Evolutionary conservation across 2,113 vertebrate genomes (phyloP).

Genomic region (Trematomus loennbergii): DNA sequence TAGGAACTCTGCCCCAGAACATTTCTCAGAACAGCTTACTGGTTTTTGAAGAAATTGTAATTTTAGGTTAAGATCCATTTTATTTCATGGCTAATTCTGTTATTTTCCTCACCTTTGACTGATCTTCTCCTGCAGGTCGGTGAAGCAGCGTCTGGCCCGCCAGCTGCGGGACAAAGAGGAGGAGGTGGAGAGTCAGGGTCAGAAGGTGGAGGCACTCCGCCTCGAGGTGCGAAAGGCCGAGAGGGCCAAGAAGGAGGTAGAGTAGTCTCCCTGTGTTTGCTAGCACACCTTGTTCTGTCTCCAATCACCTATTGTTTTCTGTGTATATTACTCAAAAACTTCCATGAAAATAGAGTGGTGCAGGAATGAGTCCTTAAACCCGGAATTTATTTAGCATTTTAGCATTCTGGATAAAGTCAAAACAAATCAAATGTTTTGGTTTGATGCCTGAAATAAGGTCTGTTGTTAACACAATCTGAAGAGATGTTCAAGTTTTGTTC

Average conservation of each 20-base stretch:
- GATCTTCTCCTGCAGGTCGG: constrained; percentile 68
- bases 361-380: too few relatives aligned
- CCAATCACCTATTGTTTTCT: neutral
- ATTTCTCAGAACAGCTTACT: neutral
- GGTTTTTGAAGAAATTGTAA: too few relatives aligned
- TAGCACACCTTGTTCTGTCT: constrained; percentile 33
- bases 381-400: too few relatives aligned
- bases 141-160: constrained; percentile 93
- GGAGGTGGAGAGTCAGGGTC: constrained; percentile 93
- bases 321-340: neutral
- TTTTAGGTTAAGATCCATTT: too few relatives aligned
- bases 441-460: too few relatives aligned
- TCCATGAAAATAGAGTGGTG: neutral
- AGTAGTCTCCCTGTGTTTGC: constrained; percentile 76
- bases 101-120: neutral
- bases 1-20: constrained; percentile 54
- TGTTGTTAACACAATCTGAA: too few relatives aligned
- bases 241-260: constrained; percentile 97
- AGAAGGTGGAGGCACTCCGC: constrained; percentile 93
- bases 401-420: too few relatives aligned
- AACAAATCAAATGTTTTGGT: too few relatives aligned
- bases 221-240: constrained; percentile 97
- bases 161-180: constrained; percentile 98
- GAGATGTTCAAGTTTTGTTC: too few relatives aligned
- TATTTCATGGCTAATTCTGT: neutral